A percentile compares a stretch with the other conserved stretches of the same genome.
Conservation (phyloP, 2,113 vertebrate genomes). For the Carollia perspicillata region DNA sequence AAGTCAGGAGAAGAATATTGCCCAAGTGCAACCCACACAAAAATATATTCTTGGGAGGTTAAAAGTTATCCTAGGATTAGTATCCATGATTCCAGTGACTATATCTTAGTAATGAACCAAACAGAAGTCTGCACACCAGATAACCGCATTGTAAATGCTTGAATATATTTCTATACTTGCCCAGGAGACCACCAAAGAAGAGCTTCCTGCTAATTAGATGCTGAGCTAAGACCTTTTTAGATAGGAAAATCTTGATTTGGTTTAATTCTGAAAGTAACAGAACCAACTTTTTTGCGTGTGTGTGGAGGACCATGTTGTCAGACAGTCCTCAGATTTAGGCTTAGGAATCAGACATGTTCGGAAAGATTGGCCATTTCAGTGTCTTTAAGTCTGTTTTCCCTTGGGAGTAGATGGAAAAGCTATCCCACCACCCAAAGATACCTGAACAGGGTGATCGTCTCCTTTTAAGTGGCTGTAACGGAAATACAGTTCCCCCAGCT, state of each 20-base stretch:
- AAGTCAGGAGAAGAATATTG: neutral
- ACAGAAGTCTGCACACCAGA: neutral
- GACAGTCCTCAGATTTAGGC: neutral
- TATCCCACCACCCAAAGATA: neutral
- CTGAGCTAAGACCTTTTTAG: neutral
- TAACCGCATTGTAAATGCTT: neutral
- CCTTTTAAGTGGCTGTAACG: neutral
- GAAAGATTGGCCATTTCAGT: neutral
- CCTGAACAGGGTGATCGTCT: neutral
- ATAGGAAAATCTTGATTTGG: neutral
- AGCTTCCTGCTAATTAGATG: neutral
- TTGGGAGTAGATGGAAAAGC: neutral
- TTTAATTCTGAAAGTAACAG: constrained; percentile 6
- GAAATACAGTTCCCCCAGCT: neutral
- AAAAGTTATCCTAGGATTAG: neutral
- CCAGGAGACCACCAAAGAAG: neutral
- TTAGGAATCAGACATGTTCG: neutral
- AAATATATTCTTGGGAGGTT: neutral
- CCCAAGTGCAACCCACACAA: neutral
- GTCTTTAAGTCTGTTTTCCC: neutral
- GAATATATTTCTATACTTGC: neutral
- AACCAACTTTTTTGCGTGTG: neutral
- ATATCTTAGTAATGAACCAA: neutral
- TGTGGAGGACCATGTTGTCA: neutral
- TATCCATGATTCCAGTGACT: neutral